phyloP scores from a whole-genome alignment of 2,888 invertebrate species.

The Pristionchus exspectatus region DNA sequence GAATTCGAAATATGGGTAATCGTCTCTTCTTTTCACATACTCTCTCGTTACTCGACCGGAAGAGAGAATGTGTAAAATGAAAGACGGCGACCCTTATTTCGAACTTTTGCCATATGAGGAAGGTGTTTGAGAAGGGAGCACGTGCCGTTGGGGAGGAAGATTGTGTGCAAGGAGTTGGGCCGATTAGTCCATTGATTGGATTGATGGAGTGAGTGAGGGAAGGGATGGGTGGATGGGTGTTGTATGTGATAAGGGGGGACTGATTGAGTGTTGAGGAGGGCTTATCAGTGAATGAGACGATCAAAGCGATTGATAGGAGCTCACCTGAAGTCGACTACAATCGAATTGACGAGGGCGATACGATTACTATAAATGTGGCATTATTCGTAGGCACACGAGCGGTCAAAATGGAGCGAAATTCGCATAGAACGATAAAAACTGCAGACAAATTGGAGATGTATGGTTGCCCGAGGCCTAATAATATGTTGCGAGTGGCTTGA shows the following conservation, averaged over 20 bases:
- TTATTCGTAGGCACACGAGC: not conserved
- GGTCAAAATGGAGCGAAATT: not conserved
- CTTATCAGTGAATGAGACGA: conserved; percentile 29
- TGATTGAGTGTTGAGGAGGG: not conserved
- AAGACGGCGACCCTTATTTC: not conserved
- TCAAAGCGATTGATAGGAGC: not conserved
- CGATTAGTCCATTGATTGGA: conserved; percentile 45
- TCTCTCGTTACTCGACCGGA: not conserved
- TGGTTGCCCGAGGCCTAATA: not conserved
- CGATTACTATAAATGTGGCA: not conserved
- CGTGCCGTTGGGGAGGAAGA: not conserved
- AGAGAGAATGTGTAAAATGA: not conserved
- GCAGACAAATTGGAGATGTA: not conserved
- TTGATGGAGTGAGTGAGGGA: not conserved
- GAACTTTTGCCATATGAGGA: not conserved
- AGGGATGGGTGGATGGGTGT: not conserved
- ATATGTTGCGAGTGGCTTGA: not conserved
- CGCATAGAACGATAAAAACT: not conserved
- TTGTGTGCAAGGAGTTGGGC: conserved; percentile 10
- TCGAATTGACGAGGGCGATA: not conserved
- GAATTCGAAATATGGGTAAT: no score
- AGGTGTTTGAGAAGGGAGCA: not conserved
- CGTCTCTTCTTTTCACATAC: not conserved
- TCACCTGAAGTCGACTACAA: not conserved
- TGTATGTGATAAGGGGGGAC: not conserved